Base-by-base conservation (phyloP, 92 coral and sea anemone genomes). In the Porites evermanni region DNA sequence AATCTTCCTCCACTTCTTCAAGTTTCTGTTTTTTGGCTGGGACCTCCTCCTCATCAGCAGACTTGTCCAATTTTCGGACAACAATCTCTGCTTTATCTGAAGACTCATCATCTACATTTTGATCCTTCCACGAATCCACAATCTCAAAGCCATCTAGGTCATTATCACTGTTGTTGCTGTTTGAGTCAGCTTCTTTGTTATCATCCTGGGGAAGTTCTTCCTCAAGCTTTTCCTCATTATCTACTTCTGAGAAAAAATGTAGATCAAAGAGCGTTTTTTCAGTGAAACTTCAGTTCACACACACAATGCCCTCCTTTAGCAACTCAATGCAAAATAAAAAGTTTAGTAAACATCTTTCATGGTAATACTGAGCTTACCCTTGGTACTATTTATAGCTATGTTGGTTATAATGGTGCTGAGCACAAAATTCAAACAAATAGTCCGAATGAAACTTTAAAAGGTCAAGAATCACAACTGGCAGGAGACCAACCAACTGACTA, bases 1-100 rank as follows among this genome's bases (percentile, higher is more conserved):
- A 96, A 52, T 92, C 98, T 7, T 88, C 93, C 23, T 50, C 79
- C 6, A 50, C 87, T 14, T 82, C 91, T 16, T 63, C 84, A 69
- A 92, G 79, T 16, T 69, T 84, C 17, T 21, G 82, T 56, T 75
- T 94, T 80, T 90, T 87, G 3, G 84, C 70, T 17, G 91, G 79
- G 23, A 69, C 53, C 32, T 87, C 83, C 4, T 77, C 67, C 53
- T 73, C 84, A 2, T 79, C 84, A 8, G 44, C 69, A 4, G 56
- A 0, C 66, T 77, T 77, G 29, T 19, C 63, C 16, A 72, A 14
- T 63, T 7, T 65, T 74, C 23, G 53, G 13, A 51, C 44, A 1
- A 72, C 44, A 4, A 38, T 56, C 64, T 61, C 80, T 86, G 58
- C 64, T 54, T 64, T 63, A 44, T 7, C 84, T 21, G 72, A 61